Evolutionary conservation across 2,797 vertebrate species (phyloP).

Genomic region (Agapornis canus): DNA sequence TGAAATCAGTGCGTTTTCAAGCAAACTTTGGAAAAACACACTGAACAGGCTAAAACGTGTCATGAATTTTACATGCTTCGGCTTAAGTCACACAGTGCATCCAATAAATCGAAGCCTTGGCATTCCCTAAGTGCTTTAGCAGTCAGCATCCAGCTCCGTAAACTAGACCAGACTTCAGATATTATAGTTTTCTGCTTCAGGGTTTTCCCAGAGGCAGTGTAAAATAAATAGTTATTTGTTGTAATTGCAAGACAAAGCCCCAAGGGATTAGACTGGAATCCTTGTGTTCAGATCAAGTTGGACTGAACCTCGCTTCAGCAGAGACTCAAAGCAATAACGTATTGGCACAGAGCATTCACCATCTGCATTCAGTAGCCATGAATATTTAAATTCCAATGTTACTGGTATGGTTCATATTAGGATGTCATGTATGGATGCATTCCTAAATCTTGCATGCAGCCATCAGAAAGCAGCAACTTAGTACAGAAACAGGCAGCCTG

Average conservation of each 20-base stretch:
- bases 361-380: constrained; percentile 69
- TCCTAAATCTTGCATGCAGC: constrained; percentile 62
- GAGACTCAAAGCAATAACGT: constrained; percentile 73
- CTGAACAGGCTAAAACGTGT: not conserved
- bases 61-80: not conserved
- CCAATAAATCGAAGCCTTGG: constrained; percentile 73
- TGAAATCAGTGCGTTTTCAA: not conserved
- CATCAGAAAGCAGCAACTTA: not conserved
- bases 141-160: constrained; percentile 77
- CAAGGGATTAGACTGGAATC: constrained; percentile 78
- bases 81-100: constrained; percentile 51
- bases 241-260: constrained; percentile 79
- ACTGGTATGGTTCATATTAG: constrained; percentile 52
- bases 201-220: constrained; percentile 77
- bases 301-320: constrained; percentile 63
- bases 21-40: not conserved
- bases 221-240: constrained; percentile 84
- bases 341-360: constrained; percentile 59
- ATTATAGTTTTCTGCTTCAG: constrained; percentile 77
- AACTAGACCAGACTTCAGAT: constrained; percentile 81
- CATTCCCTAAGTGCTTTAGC: constrained; percentile 79
- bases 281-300: constrained; percentile 70
- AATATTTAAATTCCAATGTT: constrained; percentile 63
- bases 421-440: constrained; percentile 63
- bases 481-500: not conserved